Evolutionary conservation across 2,888 invertebrate genomes (phyloP).

Genomic region (Metellina segmentata): DNA sequence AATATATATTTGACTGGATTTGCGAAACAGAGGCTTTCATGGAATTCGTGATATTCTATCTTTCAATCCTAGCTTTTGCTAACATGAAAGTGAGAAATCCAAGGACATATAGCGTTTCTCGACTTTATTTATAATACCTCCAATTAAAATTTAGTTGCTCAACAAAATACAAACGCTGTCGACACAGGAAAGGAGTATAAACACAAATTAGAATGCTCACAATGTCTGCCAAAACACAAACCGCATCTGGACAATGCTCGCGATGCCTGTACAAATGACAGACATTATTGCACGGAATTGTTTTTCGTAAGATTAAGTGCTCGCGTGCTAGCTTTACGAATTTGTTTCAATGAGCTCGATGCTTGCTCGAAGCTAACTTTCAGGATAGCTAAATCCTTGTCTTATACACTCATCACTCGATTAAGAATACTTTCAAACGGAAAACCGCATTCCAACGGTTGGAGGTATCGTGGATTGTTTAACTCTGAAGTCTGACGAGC

Average conservation of each 20-base stretch:
- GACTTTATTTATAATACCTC: too few relatives aligned
- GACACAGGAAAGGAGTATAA: too few relatives aligned
- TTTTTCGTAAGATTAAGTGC: conserved; percentile 23
- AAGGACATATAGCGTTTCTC: too few relatives aligned
- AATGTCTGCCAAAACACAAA: background rate
- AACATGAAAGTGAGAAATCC: too few relatives aligned
- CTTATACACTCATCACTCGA: background rate
- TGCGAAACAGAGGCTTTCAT: too few relatives aligned
- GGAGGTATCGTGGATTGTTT: background rate
- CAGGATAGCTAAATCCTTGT: too few relatives aligned
- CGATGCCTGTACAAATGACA: background rate
- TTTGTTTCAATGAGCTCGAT: conserved; percentile 1
- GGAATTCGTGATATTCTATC: too few relatives aligned
- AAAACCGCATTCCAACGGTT: background rate
- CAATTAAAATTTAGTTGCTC: too few relatives aligned
- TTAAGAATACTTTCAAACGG: background rate
- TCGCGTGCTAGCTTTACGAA: conserved; percentile 24
- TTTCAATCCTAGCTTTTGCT: too few relatives aligned
- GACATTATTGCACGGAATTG: background rate
- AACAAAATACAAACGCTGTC: too few relatives aligned
- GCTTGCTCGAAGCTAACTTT: background rate
- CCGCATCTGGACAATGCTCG: too few relatives aligned
- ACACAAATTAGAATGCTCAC: background rate
- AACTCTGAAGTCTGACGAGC: background rate
- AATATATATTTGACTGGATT: too few relatives aligned